These are phyloP conservation scores for Lagria hirta DNA, from an alignment of 2,888 invertebrate genomes.

Conservation along the genomic window DNA sequence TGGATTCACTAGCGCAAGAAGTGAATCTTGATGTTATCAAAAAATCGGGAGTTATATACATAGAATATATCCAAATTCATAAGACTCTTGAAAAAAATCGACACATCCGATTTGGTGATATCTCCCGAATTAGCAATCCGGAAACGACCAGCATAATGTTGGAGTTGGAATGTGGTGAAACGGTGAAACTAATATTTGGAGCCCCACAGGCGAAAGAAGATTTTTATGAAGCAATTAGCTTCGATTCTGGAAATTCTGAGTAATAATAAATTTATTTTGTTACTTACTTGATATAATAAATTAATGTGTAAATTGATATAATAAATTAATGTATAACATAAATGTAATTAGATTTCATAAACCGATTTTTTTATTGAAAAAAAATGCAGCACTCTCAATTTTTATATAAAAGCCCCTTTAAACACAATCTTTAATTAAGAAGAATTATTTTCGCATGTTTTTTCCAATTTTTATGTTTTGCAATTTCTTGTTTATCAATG, in stretches of 20 bases:
- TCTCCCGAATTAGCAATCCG: slow-evolving; percentile 9
- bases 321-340: too few species aligned
- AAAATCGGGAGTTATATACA: slow-evolving; percentile 10
- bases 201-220: slow-evolving; percentile 3
- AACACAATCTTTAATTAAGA: too few species aligned
- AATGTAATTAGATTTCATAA: too few species aligned
- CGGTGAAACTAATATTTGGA: slow-evolving; percentile 9
- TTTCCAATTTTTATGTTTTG: too few species aligned
- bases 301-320: slow-evolving; percentile 12
- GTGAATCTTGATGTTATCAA: slow-evolving; percentile 8
- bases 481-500: too few species aligned
- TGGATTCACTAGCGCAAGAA: slow-evolving; percentile 11
- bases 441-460: too few species aligned
- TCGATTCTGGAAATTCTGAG: slow-evolving; percentile 13
- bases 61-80: slow-evolving; percentile 7
- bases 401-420: too few species aligned
- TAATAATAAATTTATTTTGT: slow-evolving; percentile 9
- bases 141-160: slow-evolving; percentile 14
- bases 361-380: too few species aligned
- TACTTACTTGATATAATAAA: slow-evolving; percentile 10
- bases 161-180: slow-evolving; percentile 11
- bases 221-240: slow-evolving; percentile 10
- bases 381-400: too few species aligned
- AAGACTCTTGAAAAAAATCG: slow-evolving; percentile 9
- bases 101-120: slow-evolving; percentile 13